These are phyloP conservation scores for Anoplolepis gracilipes DNA, from an alignment of 1,140 invertebrate genomes.

Conservation along the genomic window DNA sequence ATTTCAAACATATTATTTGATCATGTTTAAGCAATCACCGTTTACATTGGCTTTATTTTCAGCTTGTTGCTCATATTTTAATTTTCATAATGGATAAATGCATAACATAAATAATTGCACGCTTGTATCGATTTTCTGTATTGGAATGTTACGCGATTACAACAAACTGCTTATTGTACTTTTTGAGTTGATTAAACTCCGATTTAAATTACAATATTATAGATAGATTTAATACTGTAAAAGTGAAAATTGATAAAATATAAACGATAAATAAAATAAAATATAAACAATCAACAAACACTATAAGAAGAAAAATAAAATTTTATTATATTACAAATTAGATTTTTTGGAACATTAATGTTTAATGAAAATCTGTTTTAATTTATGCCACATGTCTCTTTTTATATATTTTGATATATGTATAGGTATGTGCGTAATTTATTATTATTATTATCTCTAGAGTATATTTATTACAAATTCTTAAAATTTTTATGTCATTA, in stretches of 20 bases:
- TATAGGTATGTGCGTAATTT: too few relatives aligned
- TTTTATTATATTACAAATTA: neutral
- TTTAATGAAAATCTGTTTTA: neutral
- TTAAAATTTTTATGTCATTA: neutral
- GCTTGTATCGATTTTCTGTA: neutral
- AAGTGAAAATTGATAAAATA: too few relatives aligned
- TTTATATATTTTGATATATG: neutral
- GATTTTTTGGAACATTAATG: neutral
- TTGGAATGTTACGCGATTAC: neutral
- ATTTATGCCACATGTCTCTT: neutral
- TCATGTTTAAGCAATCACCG: neutral
- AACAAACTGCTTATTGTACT: neutral
- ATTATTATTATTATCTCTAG: too few relatives aligned
- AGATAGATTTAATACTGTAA: neutral
- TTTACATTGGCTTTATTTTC: neutral
- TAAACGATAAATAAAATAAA: neutral
- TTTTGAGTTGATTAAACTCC: neutral
- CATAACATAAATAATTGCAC: neutral
- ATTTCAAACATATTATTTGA: neutral
- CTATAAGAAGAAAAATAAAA: neutral
- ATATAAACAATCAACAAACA: neutral
- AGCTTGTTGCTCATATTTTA: neutral
- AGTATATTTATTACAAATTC: neutral
- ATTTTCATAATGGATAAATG: constrained; percentile 11
- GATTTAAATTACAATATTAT: neutral